A percentile compares a stretch with the other conserved stretches of the same genome.
Conservation (phyloP, 2,888 invertebrate genomes). For the Amiota communis region DNA sequence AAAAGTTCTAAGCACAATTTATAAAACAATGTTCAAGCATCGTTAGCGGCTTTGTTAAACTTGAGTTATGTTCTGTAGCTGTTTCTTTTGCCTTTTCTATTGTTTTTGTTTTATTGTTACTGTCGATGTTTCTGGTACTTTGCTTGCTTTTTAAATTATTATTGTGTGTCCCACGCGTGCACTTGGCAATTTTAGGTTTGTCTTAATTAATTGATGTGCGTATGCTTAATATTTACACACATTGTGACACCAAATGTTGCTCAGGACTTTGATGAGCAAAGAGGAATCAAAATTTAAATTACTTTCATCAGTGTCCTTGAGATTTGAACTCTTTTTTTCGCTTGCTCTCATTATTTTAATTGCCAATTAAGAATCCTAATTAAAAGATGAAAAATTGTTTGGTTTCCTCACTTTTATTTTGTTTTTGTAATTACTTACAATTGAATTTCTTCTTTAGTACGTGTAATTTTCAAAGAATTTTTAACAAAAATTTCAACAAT, state of each 20-base stretch:
- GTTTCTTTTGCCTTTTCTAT: background rate
- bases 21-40: background rate
- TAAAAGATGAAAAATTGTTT: slow-evolving; percentile 5
- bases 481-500: no score
- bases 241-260: no score
- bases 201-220: background rate
- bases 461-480: no score
- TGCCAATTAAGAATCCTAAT: slow-evolving; percentile 2
- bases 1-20: background rate
- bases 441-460: no score
- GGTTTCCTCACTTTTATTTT: background rate
- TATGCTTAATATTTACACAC: background rate
- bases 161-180: background rate
- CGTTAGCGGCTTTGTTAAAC: background rate
- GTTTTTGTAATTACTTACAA: background rate
- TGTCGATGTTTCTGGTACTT: background rate
- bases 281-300: no score
- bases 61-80: background rate
- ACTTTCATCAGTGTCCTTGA: no score
- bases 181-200: background rate
- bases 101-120: no score
- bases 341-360: slow-evolving; percentile 7
- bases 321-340: background rate
- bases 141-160: background rate
- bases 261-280: no score